These are phyloP conservation scores for Xylocampa areola DNA, from an alignment of 2,888 invertebrate genomes.

Conservation along the genomic window DNA sequence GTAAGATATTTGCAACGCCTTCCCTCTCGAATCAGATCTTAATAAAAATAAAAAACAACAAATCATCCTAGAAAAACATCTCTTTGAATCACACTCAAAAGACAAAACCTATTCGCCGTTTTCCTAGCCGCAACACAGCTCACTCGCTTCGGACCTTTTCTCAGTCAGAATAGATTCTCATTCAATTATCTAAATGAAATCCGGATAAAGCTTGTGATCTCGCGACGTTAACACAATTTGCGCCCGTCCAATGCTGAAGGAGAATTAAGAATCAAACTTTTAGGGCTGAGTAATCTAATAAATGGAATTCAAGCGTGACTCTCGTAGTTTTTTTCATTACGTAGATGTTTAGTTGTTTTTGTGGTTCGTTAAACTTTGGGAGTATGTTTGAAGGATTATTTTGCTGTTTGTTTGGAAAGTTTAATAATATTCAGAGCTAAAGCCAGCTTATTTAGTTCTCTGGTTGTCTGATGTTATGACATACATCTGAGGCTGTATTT, in stretches of 20 bases:
- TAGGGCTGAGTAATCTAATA: constrained; percentile 66
- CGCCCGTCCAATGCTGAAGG: constrained; percentile 68
- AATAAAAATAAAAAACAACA: too few species aligned
- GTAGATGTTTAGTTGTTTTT: constrained; percentile 5
- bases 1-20: too few species aligned
- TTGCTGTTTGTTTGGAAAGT: constrained; percentile 1
- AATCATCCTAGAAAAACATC: too few species aligned
- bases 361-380: neutral
- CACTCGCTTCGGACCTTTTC: constrained; percentile 77
- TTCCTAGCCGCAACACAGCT: constrained; percentile 63
- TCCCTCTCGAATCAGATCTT: too few species aligned
- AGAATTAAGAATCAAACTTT: constrained; percentile 74
- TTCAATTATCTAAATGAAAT: constrained; percentile 89
- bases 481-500: too few species aligned
- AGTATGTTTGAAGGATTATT: neutral
- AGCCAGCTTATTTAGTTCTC: too few species aligned
- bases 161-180: constrained; percentile 85
- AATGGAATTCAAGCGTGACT: constrained; percentile 51
- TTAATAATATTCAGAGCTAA: too few species aligned
- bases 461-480: too few species aligned
- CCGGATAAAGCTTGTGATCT: constrained; percentile 84
- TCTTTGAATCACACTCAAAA: too few species aligned
- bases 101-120: constrained; percentile 29
- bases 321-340: constrained; percentile 49
- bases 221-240: constrained; percentile 85